Evolutionary conservation across 2,888 invertebrate genomes (phyloP), one percentile per base, ranked within the genome.

Genomic region (Polydrusus pterygomalis): DNA sequence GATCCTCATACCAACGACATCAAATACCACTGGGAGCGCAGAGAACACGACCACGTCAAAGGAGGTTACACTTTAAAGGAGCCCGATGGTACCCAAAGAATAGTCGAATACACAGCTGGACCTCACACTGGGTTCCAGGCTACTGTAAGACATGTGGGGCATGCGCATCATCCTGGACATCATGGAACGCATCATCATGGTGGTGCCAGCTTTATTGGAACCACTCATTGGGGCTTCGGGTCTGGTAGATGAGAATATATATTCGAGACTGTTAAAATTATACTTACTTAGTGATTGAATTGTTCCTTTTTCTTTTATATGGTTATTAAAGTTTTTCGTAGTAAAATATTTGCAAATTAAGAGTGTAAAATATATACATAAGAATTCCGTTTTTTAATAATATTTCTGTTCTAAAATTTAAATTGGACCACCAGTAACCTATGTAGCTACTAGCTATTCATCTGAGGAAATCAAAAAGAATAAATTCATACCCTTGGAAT

Each of bases 1-100:
- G 87, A 87, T 78, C 84, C 85, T n/a, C 86, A 87, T 64, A 87
- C 86, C 20, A 84, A 86, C 38, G 87, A 87, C 79, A 79, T 83
- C 54, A 86, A 87, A 77, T 82, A 83, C 18, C 87, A 87, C 70
- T 81, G 84, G 58, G 87, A 87, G 79, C 83, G 84, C 64, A 82
- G 86, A 20, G 84, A 87, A 63, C 87, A 87, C 0, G 83, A 87
- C 70, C 78, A 84, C 17, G 87, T 87, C 20, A 85, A 85, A 68
- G 87, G 87, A 38, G 83, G 81, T 25, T 87, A 87, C 81, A 81
- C 83, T 45, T 73, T 87, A 18, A 83, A 85, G 25, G 87, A 87
- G 79, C 83, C 87, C 15, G 87, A 87, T 79, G 87, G 87, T 71
- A 86, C 87, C 65, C 82, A 82, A 15, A 83, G 87, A n/a, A 80